A percentile compares a stretch with the other conserved stretches of the same genome.
These are phyloP conservation scores for Tachina grossa DNA, from an alignment of 2,888 invertebrate species.

Conservation along the genomic window DNA sequence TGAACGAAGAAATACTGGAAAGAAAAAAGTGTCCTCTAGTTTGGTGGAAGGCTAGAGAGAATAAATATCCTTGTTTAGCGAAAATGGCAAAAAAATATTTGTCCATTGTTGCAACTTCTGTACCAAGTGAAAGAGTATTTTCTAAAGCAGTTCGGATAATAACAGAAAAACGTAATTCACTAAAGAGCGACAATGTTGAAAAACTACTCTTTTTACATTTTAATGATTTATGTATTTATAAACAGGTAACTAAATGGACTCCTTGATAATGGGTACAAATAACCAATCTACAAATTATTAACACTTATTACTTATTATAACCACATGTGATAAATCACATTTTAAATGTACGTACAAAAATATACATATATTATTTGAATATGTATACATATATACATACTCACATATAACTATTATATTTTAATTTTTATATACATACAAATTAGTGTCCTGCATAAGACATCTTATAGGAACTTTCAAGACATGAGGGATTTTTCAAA, in stretches of 20 bases:
- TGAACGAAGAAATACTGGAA: constrained; percentile 6
- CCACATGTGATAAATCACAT: too few species aligned
- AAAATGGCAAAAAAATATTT: constrained; percentile 9
- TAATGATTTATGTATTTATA: not conserved
- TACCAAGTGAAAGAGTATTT: not conserved
- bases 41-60: not conserved
- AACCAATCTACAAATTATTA: not conserved
- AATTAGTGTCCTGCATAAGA: too few species aligned
- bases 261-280: not conserved
- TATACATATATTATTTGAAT: not conserved
- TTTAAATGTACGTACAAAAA: not conserved
- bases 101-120: constrained; percentile 3
- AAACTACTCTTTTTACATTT: not conserved
- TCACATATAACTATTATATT: too few species aligned
- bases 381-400: too few species aligned
- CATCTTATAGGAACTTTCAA: too few species aligned
- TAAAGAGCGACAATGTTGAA: not conserved
- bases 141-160: not conserved
- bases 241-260: not conserved
- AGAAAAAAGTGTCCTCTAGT: constrained; percentile 11
- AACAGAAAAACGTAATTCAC: not conserved
- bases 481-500: too few species aligned
- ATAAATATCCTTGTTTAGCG: not conserved
- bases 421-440: too few species aligned
- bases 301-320: not conserved